Evolutionary conservation across 2,888 invertebrate genomes (phyloP), one percentile per base, ranked within the genome.

Genomic region (Helleia helle): DNA sequence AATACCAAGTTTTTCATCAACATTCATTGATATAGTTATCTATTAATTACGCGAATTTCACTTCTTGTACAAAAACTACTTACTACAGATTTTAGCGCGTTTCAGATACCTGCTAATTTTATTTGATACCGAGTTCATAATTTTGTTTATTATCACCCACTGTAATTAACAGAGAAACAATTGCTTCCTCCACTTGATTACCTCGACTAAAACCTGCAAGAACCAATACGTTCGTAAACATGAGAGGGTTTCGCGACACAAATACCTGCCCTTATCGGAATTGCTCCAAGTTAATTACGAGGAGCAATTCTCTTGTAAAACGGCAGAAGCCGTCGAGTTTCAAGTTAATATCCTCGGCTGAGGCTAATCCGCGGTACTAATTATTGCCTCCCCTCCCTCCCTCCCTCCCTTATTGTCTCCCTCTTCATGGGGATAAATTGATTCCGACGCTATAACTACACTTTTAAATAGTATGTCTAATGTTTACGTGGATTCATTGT

Each of bases 301-400:
- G 40, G 46, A 41, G 39, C 51, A 52, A 59, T 59, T 59, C 61
- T 58, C 57, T 50, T 49, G 55, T 54, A 48, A 55, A 56, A 55
- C 54, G 54, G 49, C 46, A 48, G 53, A 54, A 50, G 52, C 51
- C 54, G 62, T 66, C 60, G 53, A 62, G 65, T 66, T 71, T 71
- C 69, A 66, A 74, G 71, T 73, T 76, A 75, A 80, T 80, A 73
- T 71, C 50, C 65, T 62, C 64, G 65, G 56, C 56, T 56, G 65
- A 62, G 62, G 64, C 69, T 76, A 76, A 79, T 77, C 76, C 74
- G 54, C 59, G 59, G 59, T 64, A 61, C 74, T 79, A 74, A 77
- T 79, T 79, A 77, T 68, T 67, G 64, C 70, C 52, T 61, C 64
- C 56, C 52, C 44, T 41, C 37, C 38, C 38, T 27, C 41, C 46